phyloP scores from a whole-genome alignment of 2,888 invertebrate species.

The Zhuqinia jingwanae region DNA sequence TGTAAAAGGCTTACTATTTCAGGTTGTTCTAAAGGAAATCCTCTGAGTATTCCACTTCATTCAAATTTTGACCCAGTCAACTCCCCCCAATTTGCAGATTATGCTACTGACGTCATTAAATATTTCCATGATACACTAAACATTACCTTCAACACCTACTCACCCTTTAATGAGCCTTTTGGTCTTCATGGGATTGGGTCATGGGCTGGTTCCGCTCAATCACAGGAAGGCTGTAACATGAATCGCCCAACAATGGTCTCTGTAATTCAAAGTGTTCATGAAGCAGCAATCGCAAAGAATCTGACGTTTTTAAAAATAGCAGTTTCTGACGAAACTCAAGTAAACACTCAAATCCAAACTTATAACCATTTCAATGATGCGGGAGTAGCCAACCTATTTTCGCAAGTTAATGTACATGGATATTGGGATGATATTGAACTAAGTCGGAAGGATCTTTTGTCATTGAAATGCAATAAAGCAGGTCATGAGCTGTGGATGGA shows the following conservation, averaged over 20 bases:
- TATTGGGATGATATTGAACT: slow-evolving; percentile 74
- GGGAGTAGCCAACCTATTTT: slow-evolving; percentile 63
- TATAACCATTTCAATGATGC: slow-evolving; percentile 73
- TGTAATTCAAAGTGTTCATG: slow-evolving; percentile 65
- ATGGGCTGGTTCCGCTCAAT: slow-evolving; percentile 66
- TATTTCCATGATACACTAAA: slow-evolving; percentile 72
- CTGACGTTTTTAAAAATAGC: slow-evolving; percentile 69
- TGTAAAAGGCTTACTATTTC: slow-evolving; percentile 76
- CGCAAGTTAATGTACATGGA: slow-evolving; percentile 77
- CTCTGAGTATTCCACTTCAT: slow-evolving; percentile 70
- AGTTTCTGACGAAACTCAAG: slow-evolving; percentile 78
- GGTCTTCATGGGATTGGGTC: slow-evolving; percentile 72
- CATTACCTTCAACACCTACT: slow-evolving; percentile 75
- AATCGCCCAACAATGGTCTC: slow-evolving; percentile 65
- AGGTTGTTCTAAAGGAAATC: slow-evolving; percentile 76
- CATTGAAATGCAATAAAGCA: slow-evolving; percentile 53
- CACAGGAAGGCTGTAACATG: slow-evolving; percentile 78
- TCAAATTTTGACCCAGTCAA: slow-evolving; percentile 72
- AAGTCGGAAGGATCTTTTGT: slow-evolving; percentile 71
- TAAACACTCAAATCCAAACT: slow-evolving; percentile 71
- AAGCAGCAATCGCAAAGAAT: slow-evolving; percentile 49
- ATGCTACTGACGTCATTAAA: slow-evolving; percentile 76
- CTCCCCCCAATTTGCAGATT: slow-evolving; percentile 73
- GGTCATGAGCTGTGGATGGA: slow-evolving; percentile 79
- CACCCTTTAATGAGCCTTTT: slow-evolving; percentile 78